Evolutionary conservation across 2,113 vertebrate genomes (phyloP), one percentile per base, ranked within the genome.

Genomic region (Spea bombifrons): DNA sequence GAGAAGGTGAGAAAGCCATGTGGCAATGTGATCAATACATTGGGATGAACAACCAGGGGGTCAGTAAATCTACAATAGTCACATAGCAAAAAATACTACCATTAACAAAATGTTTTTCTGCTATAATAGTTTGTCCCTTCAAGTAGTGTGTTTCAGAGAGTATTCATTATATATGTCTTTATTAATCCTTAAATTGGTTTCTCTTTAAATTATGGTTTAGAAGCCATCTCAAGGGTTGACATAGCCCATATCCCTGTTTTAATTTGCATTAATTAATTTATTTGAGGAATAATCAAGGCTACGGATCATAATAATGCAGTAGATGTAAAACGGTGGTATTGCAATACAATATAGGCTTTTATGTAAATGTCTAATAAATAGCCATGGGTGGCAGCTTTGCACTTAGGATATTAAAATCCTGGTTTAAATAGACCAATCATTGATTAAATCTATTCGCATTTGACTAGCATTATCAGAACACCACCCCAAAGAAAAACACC

Each of bases 351-450:
- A 66, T 55, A 65, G 43, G 61, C 76, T 78, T 66, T 78, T 78
- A 78, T 78, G 69, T 61, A 72, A 78, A 78, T 78, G 48, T 5
- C 30, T 66, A 78, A 78, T 78, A 78, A 53, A 71, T 78, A 59
- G 49, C 50, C 59, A 59, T 50, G 76, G 61, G 68, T 72, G 68
- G 76, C 68, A 78, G 76, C 47, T 78, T 78, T 78, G 69, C 76
- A 78, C 76, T 78, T 78, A 79, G 45, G 77, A 79, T 73, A 79
- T 79, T 73, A 79, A 79, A 79, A 79, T 52, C 17, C 48, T 75
- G 17, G 48, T 75, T 43, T 44, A 75, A 73, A 79, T 55, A 43
- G 8, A 7, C 5, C 53, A 15, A 57, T 79, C 77, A 73, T 73
- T 79, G 71, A 79, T 79, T 66, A 48, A 64, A 53, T 66, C 70